A percentile compares a stretch with the other conserved stretches of the same genome.
These are phyloP conservation scores for Seriola rivoliana DNA, from an alignment of 2,113 vertebrate species.

Conservation along the genomic window DNA sequence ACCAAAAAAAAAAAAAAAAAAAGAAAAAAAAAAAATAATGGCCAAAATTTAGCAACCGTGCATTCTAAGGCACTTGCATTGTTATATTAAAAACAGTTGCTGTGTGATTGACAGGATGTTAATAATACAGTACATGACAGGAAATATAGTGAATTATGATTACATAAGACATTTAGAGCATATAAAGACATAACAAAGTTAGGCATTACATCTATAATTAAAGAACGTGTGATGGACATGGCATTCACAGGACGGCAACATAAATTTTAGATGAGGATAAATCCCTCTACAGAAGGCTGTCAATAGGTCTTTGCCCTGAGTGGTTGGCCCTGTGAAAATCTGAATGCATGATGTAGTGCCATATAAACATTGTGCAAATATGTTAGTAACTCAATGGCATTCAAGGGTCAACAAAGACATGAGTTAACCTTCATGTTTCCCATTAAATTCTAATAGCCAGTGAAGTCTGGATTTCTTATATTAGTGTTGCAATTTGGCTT, in stretches of 20 bases:
- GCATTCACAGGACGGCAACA: conserved; percentile 49
- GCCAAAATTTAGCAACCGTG: conserved; percentile 47
- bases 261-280: conserved; percentile 1
- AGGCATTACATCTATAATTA: conserved; percentile 52
- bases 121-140: conserved; percentile 59
- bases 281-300: conserved; percentile 24
- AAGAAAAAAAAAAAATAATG: conserved; percentile 14
- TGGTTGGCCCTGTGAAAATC: neutral
- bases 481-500: neutral
- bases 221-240: conserved; percentile 29
- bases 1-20: conserved; percentile 8
- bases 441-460: neutral
- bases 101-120: conserved; percentile 48
- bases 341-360: conserved; percentile 17
- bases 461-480: conserved; percentile 11
- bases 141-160: conserved; percentile 44
- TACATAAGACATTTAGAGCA: conserved; percentile 52
- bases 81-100: conserved; percentile 55
- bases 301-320: conserved; percentile 13
- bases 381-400: neutral
- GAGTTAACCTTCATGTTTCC: neutral
- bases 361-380: neutral
- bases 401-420: neutral
- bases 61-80: conserved; percentile 77
- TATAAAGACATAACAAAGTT: conserved; percentile 30